phyloP scores from a whole-genome alignment of 2,797 vertebrate species.

The Capromys pilorides region DNA sequence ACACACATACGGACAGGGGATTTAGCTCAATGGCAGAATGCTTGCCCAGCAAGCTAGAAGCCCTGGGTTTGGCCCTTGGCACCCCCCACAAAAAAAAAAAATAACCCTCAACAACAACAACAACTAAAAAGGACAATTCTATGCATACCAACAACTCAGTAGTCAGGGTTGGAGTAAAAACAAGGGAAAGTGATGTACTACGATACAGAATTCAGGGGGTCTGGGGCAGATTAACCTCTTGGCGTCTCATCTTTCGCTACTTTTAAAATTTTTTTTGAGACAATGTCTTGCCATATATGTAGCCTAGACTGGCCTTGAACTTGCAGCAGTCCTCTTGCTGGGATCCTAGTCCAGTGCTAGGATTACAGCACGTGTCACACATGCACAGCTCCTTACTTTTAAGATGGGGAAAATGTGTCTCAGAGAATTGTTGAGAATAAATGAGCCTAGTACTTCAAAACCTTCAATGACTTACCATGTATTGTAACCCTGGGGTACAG shows the following conservation, averaged over 20 bases:
- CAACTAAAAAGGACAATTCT: not conserved
- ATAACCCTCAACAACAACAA: too few species aligned
- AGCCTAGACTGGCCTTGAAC: not conserved
- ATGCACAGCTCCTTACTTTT: not conserved
- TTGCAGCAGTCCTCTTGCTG: not conserved
- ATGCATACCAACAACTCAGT: conserved; percentile 6
- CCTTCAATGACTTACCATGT: not conserved
- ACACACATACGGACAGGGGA: too few species aligned
- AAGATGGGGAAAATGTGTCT: not conserved
- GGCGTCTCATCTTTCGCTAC: not conserved
- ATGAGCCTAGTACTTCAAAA: not conserved
- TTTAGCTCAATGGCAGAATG: too few species aligned
- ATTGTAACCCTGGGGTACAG: not conserved
- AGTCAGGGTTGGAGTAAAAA: not conserved
- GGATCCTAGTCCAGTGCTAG: too few species aligned
- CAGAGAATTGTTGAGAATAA: not conserved
- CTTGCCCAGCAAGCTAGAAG: too few species aligned
- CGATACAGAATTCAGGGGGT: not conserved
- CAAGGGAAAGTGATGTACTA: not conserved
- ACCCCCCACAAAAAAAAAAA: too few species aligned
- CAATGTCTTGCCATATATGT: not conserved
- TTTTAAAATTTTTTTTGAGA: not conserved
- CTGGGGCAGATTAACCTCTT: not conserved
- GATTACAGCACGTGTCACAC: not conserved
- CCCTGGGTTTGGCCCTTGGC: too few species aligned